Percentiles rank a stretch among this genome's conserved stretches.
phyloP scores from a whole-genome alignment of 2,113 vertebrate genomes.

The Pterocles burchelli region DNA sequence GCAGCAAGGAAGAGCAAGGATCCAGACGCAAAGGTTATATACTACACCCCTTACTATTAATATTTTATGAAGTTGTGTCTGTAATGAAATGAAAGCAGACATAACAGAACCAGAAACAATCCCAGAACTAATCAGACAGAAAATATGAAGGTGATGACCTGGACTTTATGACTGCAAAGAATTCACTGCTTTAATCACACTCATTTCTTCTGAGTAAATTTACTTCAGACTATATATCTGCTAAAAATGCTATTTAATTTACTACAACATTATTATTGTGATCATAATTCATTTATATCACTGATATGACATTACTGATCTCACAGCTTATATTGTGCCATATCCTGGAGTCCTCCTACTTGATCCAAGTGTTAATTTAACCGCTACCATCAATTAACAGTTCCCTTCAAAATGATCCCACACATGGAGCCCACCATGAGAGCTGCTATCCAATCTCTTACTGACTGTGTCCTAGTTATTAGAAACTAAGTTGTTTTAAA shows the following conservation, averaged over 20 bases:
- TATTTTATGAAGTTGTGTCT: constrained; percentile 45
- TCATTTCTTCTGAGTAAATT: background rate
- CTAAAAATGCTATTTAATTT: background rate
- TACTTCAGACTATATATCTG: background rate
- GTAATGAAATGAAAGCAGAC: constrained; percentile 11
- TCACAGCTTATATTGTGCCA: background rate
- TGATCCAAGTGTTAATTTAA: background rate
- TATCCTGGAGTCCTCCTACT: background rate
- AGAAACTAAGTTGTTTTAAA: background rate
- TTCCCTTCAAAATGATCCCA: constrained; percentile 1
- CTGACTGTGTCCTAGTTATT: background rate
- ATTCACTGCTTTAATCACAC: background rate
- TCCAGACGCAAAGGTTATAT: background rate
- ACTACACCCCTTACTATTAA: background rate
- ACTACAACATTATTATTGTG: background rate
- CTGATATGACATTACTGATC: background rate
- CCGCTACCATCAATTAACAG: background rate
- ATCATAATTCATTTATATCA: background rate
- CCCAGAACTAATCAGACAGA: background rate
- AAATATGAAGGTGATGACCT: background rate
- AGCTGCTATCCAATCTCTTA: background rate
- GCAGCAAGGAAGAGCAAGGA: background rate
- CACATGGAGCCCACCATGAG: accelerated
- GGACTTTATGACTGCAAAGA: background rate
- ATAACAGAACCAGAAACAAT: constrained; percentile 11